Evolutionary conservation across 2,113 vertebrate species (phyloP), one percentile per base, ranked within the genome.

Genomic region (Hydrochoerus hydrochaeris): DNA sequence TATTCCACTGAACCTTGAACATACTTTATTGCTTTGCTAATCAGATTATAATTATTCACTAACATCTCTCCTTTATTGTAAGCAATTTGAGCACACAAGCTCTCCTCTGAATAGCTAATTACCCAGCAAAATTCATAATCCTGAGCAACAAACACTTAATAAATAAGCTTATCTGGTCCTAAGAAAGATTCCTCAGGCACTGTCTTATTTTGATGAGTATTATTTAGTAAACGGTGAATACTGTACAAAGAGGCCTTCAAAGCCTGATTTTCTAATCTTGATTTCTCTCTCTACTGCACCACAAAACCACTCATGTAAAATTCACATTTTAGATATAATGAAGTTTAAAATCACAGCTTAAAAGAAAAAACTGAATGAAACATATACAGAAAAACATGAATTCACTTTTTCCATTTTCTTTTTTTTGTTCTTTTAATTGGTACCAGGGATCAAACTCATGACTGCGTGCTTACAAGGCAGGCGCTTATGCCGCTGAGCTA

Each of bases 31-130:
- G n/a, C 49, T 46, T 85, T 58, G 89, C 60, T 85, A 62, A 90
- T 94, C 62, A 87, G 62, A 94, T 88, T 88, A 93, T 58, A 84
- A 96, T 75, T 93, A 95, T 73, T 89, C 46, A 84, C 78, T 65
- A 77, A 86, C 32, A 85, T 7, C 24, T 41, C 67, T 62, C 35
- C 49, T 90, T 88, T 81, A 88, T 0, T 77, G 8, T 54, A 63
- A 88, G 19, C n/a, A 82, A 38, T 35, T 38, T 69, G 32, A 94
- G 16, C 49, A 85, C 20, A 84, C 30, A 85, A 85, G 58, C 75
- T n/a, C 49, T 83, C 88, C 22, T 94, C 13, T 88, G 46, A 96
- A 75, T 20, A 75, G 26, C 30, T 46, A 57, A 24, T 65, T 35
- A 90, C 28, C 14, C 20, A 91, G 57, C 2, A 77, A 32, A 87